Percentiles rank a stretch among this genome's conserved stretches.
Conservation (phyloP, 2,888 invertebrate genomes). For the Anoplius nigerrimus region DNA sequence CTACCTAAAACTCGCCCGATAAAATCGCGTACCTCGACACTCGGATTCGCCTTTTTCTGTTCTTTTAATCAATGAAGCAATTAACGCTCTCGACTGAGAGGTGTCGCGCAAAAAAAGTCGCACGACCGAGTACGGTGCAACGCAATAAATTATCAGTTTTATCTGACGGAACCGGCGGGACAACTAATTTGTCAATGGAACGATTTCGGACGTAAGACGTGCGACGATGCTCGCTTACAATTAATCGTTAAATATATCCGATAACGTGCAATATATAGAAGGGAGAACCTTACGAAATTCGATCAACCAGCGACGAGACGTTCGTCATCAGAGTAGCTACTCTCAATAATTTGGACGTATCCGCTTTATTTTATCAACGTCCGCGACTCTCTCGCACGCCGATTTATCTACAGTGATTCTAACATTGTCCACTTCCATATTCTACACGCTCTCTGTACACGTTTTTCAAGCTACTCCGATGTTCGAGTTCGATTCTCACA, state of each 20-base stretch:
- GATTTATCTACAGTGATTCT: slow-evolving; percentile 36
- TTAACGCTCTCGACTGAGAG: no score
- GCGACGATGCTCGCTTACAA: no score
- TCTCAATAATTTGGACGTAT: slow-evolving; percentile 45
- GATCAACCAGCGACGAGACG: slow-evolving; percentile 13
- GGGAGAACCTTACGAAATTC: slow-evolving; percentile 23
- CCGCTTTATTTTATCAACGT: slow-evolving; percentile 1
- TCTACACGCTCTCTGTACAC: slow-evolving; percentile 23
- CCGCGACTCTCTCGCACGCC: neutral
- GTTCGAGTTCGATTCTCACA: neutral
- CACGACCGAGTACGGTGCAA: no score
- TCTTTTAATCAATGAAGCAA: no score
- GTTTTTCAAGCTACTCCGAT: neutral
- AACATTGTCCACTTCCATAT: slow-evolving; percentile 26
- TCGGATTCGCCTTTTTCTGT: no score
- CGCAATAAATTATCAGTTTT: no score
- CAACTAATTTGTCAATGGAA: no score
- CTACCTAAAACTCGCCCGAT: slow-evolving; percentile 39
- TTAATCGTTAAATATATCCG: no score
- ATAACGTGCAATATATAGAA: slow-evolving; percentile 4
- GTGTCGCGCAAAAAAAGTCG: no score
- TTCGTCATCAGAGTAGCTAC: slow-evolving; percentile 18
- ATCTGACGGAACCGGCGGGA: no score
- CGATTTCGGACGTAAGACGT: no score
- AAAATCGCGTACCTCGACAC: no score